Evolutionary conservation across 1,140 invertebrate species (phyloP), one percentile per base, ranked within the genome.

Genomic region (Ooceraea biroi): DNA sequence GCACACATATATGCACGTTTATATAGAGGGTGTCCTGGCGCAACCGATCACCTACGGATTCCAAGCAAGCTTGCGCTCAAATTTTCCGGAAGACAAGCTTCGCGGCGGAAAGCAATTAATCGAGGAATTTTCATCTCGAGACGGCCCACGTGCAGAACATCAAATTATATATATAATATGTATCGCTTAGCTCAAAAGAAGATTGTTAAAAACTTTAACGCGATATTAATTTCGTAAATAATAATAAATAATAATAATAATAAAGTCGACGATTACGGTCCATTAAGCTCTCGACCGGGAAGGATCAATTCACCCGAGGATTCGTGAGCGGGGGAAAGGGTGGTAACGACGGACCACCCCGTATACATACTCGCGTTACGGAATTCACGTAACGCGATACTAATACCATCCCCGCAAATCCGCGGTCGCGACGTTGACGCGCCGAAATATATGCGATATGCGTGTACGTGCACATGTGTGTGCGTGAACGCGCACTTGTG

Each of bases 381-480:
- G 76, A 78, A 82, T 83, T 57, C 68, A 83, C 66, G 88, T 89
- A 87, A 89, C 83, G 73, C 68, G 88, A 89, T 87, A 78, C 65
- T 66, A 72, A 89, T 85, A 84, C 66, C 82, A 76, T 63, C 50
- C 73, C 86, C 87, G 86, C 85, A 87, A 85, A 63, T 58, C 80
- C 71, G 86, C 71, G 78, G 88, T 88, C 66, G 74, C 68, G 78
- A 82, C 78, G 84, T 80, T 65, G 84, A 83, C 69, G 86, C 80
- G 84, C 68, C 74, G 82, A 83, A 78, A 85, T 61, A 52, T 63
- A 86, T 69, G 65, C 27, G 55, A 22, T 17, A 22, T 36, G n/a
- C 58, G 78, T 12, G 19, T 55, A 36, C 50, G 19, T 25, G 76
- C 8, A 4, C 11, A 41, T 14, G 27, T n/a, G n/a, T 22, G 25